These are phyloP conservation scores for Mirounga angustirostris DNA, from an alignment of 2,113 vertebrate species.

Conservation along the genomic window DNA sequence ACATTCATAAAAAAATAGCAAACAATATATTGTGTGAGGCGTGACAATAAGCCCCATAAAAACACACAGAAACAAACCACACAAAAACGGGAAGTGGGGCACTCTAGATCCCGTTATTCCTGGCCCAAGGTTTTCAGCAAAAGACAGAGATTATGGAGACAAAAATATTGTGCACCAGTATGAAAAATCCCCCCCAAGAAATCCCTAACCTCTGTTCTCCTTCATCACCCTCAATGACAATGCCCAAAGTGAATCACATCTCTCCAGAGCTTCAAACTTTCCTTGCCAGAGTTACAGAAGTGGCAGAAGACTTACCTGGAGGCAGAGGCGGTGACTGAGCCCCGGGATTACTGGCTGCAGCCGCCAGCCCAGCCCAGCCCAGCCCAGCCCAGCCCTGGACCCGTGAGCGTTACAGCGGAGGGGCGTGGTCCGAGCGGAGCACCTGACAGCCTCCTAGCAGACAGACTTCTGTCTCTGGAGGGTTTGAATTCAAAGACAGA, in stretches of 20 bases:
- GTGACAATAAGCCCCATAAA: neutral
- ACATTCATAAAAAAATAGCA: neutral
- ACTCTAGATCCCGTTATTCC: accelerated
- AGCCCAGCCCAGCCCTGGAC: too few relatives aligned
- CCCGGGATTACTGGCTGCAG: accelerated
- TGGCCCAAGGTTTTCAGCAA: neutral
- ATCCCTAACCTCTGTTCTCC: neutral
- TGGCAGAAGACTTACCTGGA: neutral
- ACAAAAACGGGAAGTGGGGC: accelerated
- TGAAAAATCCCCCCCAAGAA: neutral
- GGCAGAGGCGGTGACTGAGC: accelerated
- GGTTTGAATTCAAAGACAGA: neutral
- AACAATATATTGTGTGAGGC: neutral
- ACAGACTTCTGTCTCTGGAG: accelerated
- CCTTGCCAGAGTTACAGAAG: accelerated
- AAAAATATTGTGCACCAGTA: neutral
- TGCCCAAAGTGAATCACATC: neutral
- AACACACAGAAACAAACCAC: neutral
- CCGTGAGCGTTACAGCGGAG: accelerated
- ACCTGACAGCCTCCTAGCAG: accelerated
- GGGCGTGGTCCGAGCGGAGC: accelerated
- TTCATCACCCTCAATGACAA: neutral
- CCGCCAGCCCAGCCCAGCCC: too few relatives aligned
- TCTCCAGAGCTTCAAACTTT: neutral
- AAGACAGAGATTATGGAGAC: neutral